These are phyloP conservation scores for Crotophaga sulcirostris DNA, from an alignment of 2,113 vertebrate species.

Conservation along the genomic window DNA sequence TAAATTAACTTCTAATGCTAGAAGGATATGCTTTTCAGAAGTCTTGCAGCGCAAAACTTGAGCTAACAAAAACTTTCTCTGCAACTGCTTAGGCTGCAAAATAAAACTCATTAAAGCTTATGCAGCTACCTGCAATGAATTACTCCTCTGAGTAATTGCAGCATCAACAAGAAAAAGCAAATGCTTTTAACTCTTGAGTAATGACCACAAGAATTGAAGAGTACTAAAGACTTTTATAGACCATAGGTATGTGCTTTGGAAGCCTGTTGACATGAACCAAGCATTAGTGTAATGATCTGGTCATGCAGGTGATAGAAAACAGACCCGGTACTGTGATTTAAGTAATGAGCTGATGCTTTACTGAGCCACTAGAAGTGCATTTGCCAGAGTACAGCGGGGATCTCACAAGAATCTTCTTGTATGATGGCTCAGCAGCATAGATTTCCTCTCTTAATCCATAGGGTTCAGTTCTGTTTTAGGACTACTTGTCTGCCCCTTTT, in stretches of 20 bases:
- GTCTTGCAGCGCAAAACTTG: not conserved
- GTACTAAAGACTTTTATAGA: not conserved
- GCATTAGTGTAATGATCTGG: not conserved
- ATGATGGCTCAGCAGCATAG: not conserved
- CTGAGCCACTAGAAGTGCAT: not conserved
- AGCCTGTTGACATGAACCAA: not conserved
- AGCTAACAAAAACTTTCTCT: constrained; percentile 8
- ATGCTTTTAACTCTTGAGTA: not conserved
- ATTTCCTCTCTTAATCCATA: not conserved
- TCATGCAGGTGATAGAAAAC: not conserved
- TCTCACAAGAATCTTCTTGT: not conserved
- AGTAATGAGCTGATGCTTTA: not conserved
- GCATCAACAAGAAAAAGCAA: not conserved
- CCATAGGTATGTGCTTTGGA: not conserved
- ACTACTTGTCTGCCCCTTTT: not conserved
- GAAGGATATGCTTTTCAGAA: not conserved
- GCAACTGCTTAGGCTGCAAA: not conserved
- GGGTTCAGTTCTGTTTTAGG: not conserved
- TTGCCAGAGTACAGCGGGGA: not conserved
- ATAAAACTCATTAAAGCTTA: not conserved
- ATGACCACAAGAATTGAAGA: not conserved
- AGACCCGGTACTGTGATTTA: not conserved
- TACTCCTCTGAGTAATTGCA: not conserved
- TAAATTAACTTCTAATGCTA: constrained; percentile 22
- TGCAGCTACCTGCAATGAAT: not conserved